These are phyloP conservation scores for Calliscelio sp. DNA, from an alignment of 2,888 invertebrate species.

Conservation along the genomic window DNA sequence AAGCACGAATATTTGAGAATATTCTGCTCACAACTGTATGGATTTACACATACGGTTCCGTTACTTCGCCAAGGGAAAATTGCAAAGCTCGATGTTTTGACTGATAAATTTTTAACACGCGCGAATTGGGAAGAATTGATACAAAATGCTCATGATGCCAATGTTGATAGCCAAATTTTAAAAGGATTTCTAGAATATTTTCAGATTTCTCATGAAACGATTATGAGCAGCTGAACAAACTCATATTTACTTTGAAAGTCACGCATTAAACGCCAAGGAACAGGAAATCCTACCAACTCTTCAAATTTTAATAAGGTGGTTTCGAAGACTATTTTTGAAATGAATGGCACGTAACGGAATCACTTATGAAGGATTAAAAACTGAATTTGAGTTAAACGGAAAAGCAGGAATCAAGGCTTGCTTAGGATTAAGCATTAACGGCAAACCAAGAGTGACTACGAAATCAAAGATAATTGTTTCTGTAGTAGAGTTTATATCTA, in stretches of 20 bases:
- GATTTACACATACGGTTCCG: conserved; percentile 27
- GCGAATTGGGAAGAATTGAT: neutral
- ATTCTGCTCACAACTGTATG: conserved; percentile 1
- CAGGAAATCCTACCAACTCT: neutral
- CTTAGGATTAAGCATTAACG: conserved; percentile 46
- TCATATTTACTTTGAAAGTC: neutral
- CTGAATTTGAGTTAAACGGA: conserved; percentile 37
- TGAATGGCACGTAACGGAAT: conserved; percentile 62
- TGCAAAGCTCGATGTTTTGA: conserved; percentile 13
- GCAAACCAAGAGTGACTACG: conserved; percentile 47
- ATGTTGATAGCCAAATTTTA: conserved; percentile 8
- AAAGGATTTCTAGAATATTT: conserved; percentile 25
- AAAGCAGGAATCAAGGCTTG: conserved; percentile 48
- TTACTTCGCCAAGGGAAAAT: conserved; percentile 20
- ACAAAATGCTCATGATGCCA: conserved; percentile 20
- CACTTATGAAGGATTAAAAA: conserved; percentile 22
- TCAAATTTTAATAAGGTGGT: no score
- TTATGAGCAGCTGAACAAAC: neutral
- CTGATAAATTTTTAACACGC: conserved; percentile 19
- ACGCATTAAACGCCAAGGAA: neutral
- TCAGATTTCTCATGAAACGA: neutral
- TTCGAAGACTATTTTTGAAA: conserved; percentile 13
- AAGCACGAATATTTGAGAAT: neutral
- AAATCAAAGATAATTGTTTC: neutral
- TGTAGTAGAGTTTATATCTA: neutral